Evolutionary conservation across 2,113 vertebrate genomes (phyloP).

Genomic region (Oncorhynchus keta): DNA sequence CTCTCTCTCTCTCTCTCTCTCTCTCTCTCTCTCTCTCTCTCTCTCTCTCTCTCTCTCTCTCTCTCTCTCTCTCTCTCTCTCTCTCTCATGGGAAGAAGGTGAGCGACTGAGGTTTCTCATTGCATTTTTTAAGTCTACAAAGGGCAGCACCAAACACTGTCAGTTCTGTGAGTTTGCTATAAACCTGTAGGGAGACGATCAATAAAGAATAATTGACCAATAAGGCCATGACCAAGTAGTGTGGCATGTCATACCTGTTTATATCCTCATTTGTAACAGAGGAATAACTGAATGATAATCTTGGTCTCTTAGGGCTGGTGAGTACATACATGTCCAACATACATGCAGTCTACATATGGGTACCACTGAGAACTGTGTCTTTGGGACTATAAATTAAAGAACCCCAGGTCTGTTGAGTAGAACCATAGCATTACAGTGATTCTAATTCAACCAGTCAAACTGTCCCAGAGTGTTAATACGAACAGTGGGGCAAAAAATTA

Average conservation of each 20-base stretch:
- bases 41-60: constrained; percentile 27
- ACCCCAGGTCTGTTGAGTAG: constrained; percentile 2
- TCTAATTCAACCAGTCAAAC: constrained; percentile 39
- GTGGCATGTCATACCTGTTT: constrained; percentile 22
- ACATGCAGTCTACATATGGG: background rate
- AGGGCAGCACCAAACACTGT: constrained; percentile 71
- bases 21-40: constrained; percentile 37
- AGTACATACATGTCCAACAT: constrained; percentile 9
- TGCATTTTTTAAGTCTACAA: constrained; percentile 69
- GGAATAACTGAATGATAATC: constrained; percentile 40
- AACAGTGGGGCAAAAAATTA: background rate
- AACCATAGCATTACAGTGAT: constrained; percentile 22
- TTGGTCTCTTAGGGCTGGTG: constrained; percentile 70
- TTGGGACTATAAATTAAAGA: background rate
- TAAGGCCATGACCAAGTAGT: constrained; percentile 19
- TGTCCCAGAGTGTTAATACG: constrained; percentile 49
- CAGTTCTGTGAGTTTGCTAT: constrained; percentile 30
- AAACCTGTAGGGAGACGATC: constrained; percentile 1
- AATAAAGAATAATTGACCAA: too few relatives aligned
- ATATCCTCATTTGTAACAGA: constrained; percentile 19
- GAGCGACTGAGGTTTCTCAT: constrained; percentile 77
- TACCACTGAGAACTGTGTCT: constrained; percentile 34
- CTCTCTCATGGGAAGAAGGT: constrained; percentile 61
- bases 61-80: constrained; percentile 38
- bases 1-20: constrained; percentile 26